These are phyloP conservation scores for Montipora foliosa DNA, from an alignment of 64 coral and sea anemone species.

Conservation along the genomic window DNA sequence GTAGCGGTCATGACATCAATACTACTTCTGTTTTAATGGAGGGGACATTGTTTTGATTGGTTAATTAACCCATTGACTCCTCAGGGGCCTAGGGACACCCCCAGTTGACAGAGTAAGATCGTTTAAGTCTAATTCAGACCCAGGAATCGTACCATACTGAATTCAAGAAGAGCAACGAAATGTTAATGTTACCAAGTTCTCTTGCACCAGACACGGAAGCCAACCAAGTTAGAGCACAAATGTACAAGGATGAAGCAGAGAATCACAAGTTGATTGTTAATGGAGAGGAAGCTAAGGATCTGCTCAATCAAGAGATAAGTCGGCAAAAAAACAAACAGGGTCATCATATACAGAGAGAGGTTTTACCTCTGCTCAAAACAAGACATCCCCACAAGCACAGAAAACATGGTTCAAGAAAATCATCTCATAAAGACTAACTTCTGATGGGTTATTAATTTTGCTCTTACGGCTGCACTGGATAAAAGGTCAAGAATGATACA, in stretches of 20 bases:
- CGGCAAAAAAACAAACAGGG: neutral
- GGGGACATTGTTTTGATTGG: too few relatives aligned
- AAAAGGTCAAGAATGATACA: neutral
- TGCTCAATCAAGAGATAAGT: slow-evolving; percentile 51
- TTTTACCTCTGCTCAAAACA: slow-evolving; percentile 33
- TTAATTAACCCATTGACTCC: too few relatives aligned
- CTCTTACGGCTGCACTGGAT: neutral
- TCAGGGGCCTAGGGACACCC: too few relatives aligned
- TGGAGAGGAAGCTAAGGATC: slow-evolving; percentile 65
- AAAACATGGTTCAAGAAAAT: neutral
- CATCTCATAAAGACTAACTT: neutral
- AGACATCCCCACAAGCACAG: neutral
- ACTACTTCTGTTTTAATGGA: too few relatives aligned
- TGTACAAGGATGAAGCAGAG: neutral
- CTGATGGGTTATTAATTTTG: neutral
- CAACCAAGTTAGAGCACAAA: slow-evolving; percentile 23
- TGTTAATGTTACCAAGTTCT: too few relatives aligned
- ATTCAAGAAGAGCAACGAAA: too few relatives aligned
- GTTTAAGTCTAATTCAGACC: too few relatives aligned
- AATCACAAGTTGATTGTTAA: slow-evolving; percentile 55
- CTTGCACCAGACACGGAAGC: neutral
- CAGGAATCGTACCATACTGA: too few relatives aligned
- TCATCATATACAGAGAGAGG: neutral
- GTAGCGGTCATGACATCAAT: too few relatives aligned
- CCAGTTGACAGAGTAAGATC: too few relatives aligned